Evolutionary conservation across 2,797 vertebrate genomes (phyloP), one percentile per base, ranked within the genome.

Genomic region (Coccyzus lansbergi): DNA sequence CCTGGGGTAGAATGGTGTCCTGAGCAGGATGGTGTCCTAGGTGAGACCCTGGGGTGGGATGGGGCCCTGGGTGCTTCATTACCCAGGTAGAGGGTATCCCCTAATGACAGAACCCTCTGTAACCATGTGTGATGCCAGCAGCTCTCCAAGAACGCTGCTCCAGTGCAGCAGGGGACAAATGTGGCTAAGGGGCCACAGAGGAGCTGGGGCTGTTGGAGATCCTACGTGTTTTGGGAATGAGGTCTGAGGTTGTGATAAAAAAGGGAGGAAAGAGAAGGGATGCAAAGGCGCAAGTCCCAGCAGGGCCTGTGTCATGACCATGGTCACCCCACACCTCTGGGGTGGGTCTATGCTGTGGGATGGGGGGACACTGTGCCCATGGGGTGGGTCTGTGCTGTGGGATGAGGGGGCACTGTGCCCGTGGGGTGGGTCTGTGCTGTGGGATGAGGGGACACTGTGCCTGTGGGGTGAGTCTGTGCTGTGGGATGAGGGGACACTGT

Each of bases 301-400:
- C 0, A 4, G 44, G 28, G 15, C 12, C 6, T 48, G 18, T 10
- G 48, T 5, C 0, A 0, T 9, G 2, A 25, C 28, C 25, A 1
- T 6, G 10, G 7, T 9, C 6, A 16, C 9, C 7, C 56, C 12
- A 7, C 4, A 5, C 11, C 6, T 7, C 8, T 36, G 71, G 9
- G 44, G 31, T 29, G 44, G 56, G 10, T 12, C n/a, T 28, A 70
- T 21, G 40, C 52, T 31, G 7, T 34, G 40, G 13, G 14, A 44
- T 22, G 25, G n/a, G 36, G 36, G 34, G 28, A 6, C 34, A 26
- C 24, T 8, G 22, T 33, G 36, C 21, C 31, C 10, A 10, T 49
- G 10, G 28, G 26, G 59, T 36, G 31, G 53, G 18, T 60, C 24
- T 38, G 34, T 28, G 40, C 18, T 12, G 11, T 21, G n/a, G n/a